These are phyloP conservation scores for Pantelozetes paolii DNA, from an alignment of 2,888 invertebrate genomes.

Conservation along the genomic window DNA sequence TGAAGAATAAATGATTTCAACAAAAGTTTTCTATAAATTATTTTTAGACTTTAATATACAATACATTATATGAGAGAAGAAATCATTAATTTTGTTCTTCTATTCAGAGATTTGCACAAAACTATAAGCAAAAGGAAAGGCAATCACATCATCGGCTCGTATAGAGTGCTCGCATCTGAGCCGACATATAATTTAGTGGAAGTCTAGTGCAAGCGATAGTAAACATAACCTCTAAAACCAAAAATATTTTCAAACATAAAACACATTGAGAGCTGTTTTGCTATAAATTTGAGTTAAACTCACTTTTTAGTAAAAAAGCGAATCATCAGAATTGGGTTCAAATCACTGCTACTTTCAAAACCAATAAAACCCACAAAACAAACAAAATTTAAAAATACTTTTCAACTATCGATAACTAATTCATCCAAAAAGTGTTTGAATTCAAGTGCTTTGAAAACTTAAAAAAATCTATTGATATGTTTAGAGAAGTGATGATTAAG, in stretches of 20 bases:
- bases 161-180: no score
- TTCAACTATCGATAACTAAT: no score
- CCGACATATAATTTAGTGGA: background rate
- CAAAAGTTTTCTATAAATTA: background rate
- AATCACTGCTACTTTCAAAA: background rate
- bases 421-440: no score
- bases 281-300: background rate
- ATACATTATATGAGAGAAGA: background rate
- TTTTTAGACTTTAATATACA: no score
- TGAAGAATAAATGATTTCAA: background rate
- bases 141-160: background rate
- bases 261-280: background rate
- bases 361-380: background rate
- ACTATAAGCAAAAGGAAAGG: no score
- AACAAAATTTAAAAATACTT: no score
- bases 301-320: background rate
- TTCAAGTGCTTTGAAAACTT: no score
- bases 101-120: background rate
- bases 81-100: background rate
- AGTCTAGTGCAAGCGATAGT: no score
- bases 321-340: background rate
- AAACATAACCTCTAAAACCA: background rate
- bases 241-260: background rate
- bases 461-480: no score
- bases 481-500: no score